A percentile compares a stretch with the other conserved stretches of the same genome.
phyloP scores from a whole-genome alignment of 1,140 invertebrate species.

The Fragariocoptes setiger region DNA sequence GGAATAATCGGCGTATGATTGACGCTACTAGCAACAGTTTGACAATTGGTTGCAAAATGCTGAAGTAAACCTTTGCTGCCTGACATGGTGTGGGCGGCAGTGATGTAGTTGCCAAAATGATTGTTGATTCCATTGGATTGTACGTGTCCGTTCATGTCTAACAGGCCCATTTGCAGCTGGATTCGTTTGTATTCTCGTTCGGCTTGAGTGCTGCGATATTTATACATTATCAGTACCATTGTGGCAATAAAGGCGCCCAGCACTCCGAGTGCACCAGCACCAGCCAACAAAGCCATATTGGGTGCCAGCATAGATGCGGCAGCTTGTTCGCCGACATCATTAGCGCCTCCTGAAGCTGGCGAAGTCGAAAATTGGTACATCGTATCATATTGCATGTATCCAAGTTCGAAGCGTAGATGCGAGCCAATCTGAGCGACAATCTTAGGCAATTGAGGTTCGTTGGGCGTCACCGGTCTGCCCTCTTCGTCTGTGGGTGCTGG shows the following conservation, averaged over 20 bases:
- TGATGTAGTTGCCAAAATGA: too few relatives aligned
- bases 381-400: slow-evolving; percentile 11
- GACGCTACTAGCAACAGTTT: too few relatives aligned
- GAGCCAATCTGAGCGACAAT: slow-evolving; percentile 32
- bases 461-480: slow-evolving; percentile 31
- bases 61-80: too few relatives aligned
- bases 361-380: background rate
- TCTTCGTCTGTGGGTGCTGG: slow-evolving; percentile 57
- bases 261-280: background rate
- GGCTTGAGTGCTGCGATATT: slow-evolving; percentile 67
- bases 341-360: background rate
- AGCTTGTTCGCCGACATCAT: background rate
- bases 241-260: slow-evolving; percentile 40
- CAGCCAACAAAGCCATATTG: background rate
- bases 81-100: too few relatives aligned
- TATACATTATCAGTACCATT: slow-evolving; percentile 50
- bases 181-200: slow-evolving; percentile 86
- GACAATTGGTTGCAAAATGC: too few relatives aligned
- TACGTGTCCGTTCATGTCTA: slow-evolving; percentile 30
- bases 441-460: slow-evolving; percentile 31
- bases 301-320: background rate
- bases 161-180: slow-evolving; percentile 92
- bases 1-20: too few relatives aligned
- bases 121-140: too few relatives aligned
- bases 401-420: slow-evolving; percentile 11